Percentiles rank a stretch among this genome's conserved stretches.
phyloP scores from a whole-genome alignment of 2,888 invertebrate genomes.

The Philereme vetulata region DNA sequence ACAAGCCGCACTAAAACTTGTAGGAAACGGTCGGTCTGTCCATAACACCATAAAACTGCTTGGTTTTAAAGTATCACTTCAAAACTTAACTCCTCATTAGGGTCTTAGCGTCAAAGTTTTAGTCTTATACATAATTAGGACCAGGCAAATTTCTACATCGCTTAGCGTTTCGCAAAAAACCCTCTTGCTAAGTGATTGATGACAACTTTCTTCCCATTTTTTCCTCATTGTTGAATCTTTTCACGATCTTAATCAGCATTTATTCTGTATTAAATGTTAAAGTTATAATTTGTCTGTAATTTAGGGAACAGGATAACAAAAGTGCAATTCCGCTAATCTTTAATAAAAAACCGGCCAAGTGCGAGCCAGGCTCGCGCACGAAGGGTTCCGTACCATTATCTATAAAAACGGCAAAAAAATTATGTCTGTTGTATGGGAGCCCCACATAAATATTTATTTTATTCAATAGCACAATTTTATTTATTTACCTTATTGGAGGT shows the following conservation, averaged over 20 bases:
- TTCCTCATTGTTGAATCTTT: slow-evolving; percentile 29
- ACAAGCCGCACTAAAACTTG: too few species aligned
- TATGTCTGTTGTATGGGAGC: too few species aligned
- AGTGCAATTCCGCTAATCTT: slow-evolving; percentile 3
- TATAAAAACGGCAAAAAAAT: too few species aligned
- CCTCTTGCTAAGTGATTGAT: slow-evolving; percentile 35
- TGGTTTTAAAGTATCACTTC: neutral
- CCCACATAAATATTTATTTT: too few species aligned
- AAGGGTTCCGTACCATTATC: too few species aligned
- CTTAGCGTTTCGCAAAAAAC: slow-evolving; percentile 31
- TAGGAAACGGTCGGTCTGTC: too few species aligned
- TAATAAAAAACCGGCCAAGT: too few species aligned
- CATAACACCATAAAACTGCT: too few species aligned
- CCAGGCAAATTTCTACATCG: slow-evolving; percentile 20
- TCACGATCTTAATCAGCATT: slow-evolving; percentile 22
- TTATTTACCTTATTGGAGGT: too few species aligned
- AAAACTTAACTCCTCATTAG: slow-evolving; percentile 17
- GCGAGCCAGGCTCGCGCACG: too few species aligned
- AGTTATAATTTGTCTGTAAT: slow-evolving; percentile 5
- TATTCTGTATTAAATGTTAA: slow-evolving; percentile 9
- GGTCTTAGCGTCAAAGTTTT: slow-evolving; percentile 20
- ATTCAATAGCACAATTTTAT: too few species aligned
- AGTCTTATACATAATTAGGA: slow-evolving; percentile 21
- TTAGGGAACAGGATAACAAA: slow-evolving; percentile 1
- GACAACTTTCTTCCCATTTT: slow-evolving; percentile 33